Evolutionary conservation across 2,888 invertebrate genomes (phyloP), one percentile per base, ranked within the genome.

Genomic region (Eristalis tenax): DNA sequence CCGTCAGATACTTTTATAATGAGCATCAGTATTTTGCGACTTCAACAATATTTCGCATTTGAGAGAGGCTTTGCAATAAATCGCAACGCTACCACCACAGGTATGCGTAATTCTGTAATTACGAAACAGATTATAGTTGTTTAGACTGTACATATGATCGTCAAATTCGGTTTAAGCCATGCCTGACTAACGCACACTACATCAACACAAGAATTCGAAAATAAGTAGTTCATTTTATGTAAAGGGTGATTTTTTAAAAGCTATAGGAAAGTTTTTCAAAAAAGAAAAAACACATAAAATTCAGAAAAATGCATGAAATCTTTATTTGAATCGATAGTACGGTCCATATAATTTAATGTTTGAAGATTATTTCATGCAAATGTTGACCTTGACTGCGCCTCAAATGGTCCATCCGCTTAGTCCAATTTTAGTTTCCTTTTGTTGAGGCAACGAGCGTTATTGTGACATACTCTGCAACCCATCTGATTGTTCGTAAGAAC

Each of bases 31-130:
- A 2, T 23, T 23, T 8, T 2, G 3, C n/a, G 56, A 57, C 6
- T 8, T 22, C 5, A 4, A 22, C 2, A 57, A 1, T 22, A 57
- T 22, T 13, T 57, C 23, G 10, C 56, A 57, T 8, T 57, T 57
- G 2, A 57, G 56, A 5, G n/a, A n/a, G n/a, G 50, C 15, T 4
- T 50, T 50, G 50, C 50, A 68, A 15, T 28, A 68, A 18, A 57
- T 57, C 1, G 69, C 56, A 32, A 69, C 32, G 22, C 56, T 35
- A 11, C 57, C 35, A 11, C 69, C 35, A 32, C 10, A 3, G 6
- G 69, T 57, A 10, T 69, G 18, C 8, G 69, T 69, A 18, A 69
- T 35, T 18, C 69, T 28, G 15, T 69, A 57, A 22, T 69, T 69
- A 18, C 69, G 56, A 57, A 18, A 57, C 13, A 18, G 22, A 32